Percentiles rank a stretch among this genome's conserved stretches.
phyloP scores from a whole-genome alignment of 2,113 vertebrate species.

The Meleagris gallopavo region DNA sequence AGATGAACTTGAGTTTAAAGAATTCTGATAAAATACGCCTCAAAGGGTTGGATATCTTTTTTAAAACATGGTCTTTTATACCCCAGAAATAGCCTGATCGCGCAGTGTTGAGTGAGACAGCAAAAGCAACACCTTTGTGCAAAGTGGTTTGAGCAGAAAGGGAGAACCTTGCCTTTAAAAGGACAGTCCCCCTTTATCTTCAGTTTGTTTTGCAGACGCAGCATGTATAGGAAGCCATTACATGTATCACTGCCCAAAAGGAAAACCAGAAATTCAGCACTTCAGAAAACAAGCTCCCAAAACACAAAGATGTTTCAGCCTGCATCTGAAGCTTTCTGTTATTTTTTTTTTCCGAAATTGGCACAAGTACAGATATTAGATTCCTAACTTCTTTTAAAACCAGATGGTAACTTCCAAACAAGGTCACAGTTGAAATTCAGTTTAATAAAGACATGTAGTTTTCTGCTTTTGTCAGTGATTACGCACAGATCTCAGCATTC shows the following conservation, averaged over 20 bases:
- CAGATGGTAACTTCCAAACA: not conserved
- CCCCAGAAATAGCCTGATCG: not conserved
- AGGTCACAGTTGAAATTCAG: not conserved
- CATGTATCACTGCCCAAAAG: not conserved
- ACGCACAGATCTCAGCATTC: not conserved
- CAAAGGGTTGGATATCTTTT: not conserved
- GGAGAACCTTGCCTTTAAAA: not conserved
- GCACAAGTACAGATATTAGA: not conserved
- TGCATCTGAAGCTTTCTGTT: constrained; percentile 4
- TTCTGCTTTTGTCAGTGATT: not conserved
- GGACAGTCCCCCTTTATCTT: not conserved
- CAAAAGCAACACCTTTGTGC: not conserved
- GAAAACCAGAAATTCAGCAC: not conserved
- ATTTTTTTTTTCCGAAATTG: not conserved
- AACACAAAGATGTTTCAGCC: not conserved
- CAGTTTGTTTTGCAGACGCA: not conserved
- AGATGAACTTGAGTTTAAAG: not conserved
- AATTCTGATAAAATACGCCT: not conserved
- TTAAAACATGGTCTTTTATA: not conserved
- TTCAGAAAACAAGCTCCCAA: not conserved
- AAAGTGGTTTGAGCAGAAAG: not conserved
- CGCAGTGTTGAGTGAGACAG: not conserved
- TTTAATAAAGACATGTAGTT: not conserved
- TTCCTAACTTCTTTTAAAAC: not conserved
- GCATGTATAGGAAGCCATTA: not conserved